Evolutionary conservation across 2,888 invertebrate species (phyloP), one percentile per base, ranked within the genome.

Genomic region (Aleiodes leptofemur): DNA sequence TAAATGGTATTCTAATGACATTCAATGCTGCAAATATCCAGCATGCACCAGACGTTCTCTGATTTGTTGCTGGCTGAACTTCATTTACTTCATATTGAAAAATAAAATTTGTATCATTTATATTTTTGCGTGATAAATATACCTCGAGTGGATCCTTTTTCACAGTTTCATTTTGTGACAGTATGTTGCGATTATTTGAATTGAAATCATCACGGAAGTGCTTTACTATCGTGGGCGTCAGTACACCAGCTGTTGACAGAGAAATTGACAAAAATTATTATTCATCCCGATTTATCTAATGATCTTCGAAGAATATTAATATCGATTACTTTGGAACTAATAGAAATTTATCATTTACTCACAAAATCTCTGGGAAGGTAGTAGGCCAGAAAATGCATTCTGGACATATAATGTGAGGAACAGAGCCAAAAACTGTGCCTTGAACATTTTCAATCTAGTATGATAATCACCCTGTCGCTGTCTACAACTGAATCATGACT

Each of bases 11-110:
- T 77, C 97, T 92, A 86, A 97, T 95, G 55, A 95, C 94, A 88
- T 97, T 97, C 70, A 97, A 90, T 0, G 94, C 93, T 0, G 97
- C 97, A 90, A 97, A 97, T 57, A 97, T 91, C 97, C 97, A 97
- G 89, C 97, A 97, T 38, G 97, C 91, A 0, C 97, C 97, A 0
- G 95, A 95, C 84, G 91, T 94, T 86, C 96, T 96, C 89, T 97
- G 97, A 89, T 97, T 95, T 0, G 96, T 96, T 74, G 96, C 91
- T 38, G 97, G 97, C 87, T 97, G 97, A 13, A 93, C 96, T 90
- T 97, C 97, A 81, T 96, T 96, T 81, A 96, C 91, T 93, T 96
- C 97, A 83, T 95, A 93, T 81, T 93, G 94, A 87, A 94, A 97
- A 14, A 96, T 93, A 91, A 97, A 96, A 71, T 94, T 92, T 9